phyloP scores from a whole-genome alignment of 92 coral and sea anemone genomes.

The Phenganax stokvisi region DNA sequence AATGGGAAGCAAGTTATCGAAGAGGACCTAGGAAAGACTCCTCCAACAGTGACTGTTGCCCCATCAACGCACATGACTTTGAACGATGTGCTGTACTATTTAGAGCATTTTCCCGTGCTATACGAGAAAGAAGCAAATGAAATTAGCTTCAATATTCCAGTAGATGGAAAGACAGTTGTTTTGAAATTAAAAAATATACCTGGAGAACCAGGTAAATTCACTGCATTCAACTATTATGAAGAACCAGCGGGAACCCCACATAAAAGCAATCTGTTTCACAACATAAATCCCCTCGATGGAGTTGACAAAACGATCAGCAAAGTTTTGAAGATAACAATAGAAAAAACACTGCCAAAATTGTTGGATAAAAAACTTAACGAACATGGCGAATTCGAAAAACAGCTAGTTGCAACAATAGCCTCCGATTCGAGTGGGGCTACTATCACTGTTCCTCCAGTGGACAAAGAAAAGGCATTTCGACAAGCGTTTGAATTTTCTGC shows the following conservation, averaged over 20 bases:
- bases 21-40: background rate
- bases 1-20: background rate
- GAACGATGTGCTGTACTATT: background rate
- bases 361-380: background rate
- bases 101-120: background rate
- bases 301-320: background rate
- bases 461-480: background rate
- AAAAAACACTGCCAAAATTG: background rate
- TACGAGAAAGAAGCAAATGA: background rate
- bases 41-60: background rate
- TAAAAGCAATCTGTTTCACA: background rate
- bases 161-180: background rate
- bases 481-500: background rate
- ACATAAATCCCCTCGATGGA: background rate
- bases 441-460: background rate
- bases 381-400: background rate
- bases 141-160: background rate
- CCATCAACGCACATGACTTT: background rate
- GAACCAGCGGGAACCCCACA: background rate
- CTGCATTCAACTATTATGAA: background rate
- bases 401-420: background rate
- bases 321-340: background rate
- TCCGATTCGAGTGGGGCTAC: background rate
- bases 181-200: background rate
- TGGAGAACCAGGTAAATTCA: background rate